A percentile compares a stretch with the other conserved stretches of the same genome.
Evolutionary conservation across 2,797 vertebrate genomes (phyloP).

Genomic region (Phalloptychus januarius): DNA sequence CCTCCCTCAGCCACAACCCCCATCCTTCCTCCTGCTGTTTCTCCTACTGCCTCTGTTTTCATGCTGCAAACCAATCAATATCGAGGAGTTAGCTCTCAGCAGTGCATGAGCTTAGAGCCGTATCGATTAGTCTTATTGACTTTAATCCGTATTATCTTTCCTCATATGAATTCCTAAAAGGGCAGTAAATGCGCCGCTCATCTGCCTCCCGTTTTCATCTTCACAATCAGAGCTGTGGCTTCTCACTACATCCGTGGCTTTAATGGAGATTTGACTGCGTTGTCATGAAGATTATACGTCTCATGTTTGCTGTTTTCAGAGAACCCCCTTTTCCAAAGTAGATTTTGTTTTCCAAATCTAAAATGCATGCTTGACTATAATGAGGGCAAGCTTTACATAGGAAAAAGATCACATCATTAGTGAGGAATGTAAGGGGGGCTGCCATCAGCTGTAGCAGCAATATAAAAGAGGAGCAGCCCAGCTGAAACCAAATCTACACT

Average conservation of each 20-base stretch:
- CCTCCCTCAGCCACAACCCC: slow-evolving; percentile 27
- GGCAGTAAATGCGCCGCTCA: slow-evolving; percentile 16
- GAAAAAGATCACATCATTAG: background rate
- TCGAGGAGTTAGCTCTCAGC: slow-evolving; percentile 31
- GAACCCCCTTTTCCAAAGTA: background rate
- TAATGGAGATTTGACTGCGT: background rate
- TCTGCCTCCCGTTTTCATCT: slow-evolving; percentile 6
- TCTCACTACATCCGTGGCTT: background rate
- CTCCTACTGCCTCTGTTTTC: slow-evolving; percentile 34
- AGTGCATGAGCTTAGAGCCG: slow-evolving; percentile 35
- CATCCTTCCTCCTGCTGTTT: slow-evolving; percentile 40
- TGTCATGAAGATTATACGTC: slow-evolving; percentile 5
- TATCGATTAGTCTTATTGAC: slow-evolving; percentile 65
- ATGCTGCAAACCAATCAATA: slow-evolving; percentile 54
- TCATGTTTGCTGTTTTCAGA: background rate
- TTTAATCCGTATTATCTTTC: slow-evolving; percentile 55
- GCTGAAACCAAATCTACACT: background rate
- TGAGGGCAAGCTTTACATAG: background rate
- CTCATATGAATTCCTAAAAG: slow-evolving; percentile 47
- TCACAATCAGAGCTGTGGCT: background rate
- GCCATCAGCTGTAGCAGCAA: background rate
- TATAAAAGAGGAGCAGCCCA: background rate
- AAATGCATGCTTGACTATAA: background rate
- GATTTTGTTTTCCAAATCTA: background rate
- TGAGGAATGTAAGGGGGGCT: background rate